These are phyloP conservation scores for Lordiphosa mommai DNA, from an alignment of 1,140 invertebrate species.

Conservation along the genomic window DNA sequence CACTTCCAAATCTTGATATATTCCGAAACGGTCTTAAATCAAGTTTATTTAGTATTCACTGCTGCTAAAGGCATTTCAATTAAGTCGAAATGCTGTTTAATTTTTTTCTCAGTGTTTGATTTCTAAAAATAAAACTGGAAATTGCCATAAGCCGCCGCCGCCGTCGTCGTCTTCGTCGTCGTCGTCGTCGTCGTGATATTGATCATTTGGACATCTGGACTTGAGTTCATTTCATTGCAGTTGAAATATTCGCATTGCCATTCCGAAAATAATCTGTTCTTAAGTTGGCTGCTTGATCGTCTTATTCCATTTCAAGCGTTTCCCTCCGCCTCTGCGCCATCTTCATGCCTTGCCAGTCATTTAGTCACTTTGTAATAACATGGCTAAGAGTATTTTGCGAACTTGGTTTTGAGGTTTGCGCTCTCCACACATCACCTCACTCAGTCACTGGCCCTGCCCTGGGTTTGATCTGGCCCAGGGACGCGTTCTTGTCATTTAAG, in stretches of 20 bases:
- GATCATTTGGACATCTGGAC: constrained; percentile 2
- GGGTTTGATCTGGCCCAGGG: constrained; percentile 1
- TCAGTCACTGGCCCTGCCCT: not conserved
- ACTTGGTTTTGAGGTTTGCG: constrained; percentile 29
- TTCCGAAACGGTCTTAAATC: too few species aligned
- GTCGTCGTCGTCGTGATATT: too few species aligned
- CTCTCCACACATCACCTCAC: not conserved
- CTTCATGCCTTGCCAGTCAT: constrained; percentile 32
- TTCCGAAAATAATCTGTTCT: constrained; percentile 5
- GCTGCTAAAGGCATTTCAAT: too few species aligned
- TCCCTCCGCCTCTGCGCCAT: not conserved
- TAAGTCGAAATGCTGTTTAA: too few species aligned
- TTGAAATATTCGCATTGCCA: constrained; percentile 6
- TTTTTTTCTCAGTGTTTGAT: too few species aligned
- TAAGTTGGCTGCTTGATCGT: constrained; percentile 4
- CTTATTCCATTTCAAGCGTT: not conserved
- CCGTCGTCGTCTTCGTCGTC: too few species aligned
- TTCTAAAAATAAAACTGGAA: too few species aligned
- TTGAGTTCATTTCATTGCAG: not conserved
- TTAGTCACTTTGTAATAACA: constrained; percentile 73
- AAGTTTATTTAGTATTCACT: too few species aligned
- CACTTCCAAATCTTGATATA: too few species aligned
- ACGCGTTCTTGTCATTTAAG: constrained; percentile 72
- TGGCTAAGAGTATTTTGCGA: constrained; percentile 72
- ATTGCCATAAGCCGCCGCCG: too few species aligned